Evolutionary conservation across 2,113 vertebrate genomes (phyloP).

Genomic region (Pollimyrus isidori): DNA sequence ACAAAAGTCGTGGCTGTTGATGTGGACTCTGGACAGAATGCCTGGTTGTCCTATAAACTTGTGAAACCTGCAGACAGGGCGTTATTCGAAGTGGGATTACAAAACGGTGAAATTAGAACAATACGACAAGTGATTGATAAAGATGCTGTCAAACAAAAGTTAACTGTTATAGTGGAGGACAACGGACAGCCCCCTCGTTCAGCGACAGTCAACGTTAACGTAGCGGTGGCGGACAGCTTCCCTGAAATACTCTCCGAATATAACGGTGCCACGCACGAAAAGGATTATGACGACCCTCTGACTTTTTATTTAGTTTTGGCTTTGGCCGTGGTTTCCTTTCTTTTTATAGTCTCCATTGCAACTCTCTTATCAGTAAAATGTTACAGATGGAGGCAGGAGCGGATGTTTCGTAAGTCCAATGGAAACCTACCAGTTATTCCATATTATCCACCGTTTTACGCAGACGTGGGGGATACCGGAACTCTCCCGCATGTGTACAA

Average conservation of each 20-base stretch:
- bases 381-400: background rate
- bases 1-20: background rate
- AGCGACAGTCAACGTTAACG: background rate
- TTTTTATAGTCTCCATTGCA: background rate
- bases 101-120: background rate
- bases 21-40: background rate
- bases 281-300: background rate
- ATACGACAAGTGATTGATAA: background rate
- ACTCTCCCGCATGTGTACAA: too few relatives aligned
- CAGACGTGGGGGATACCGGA: too few relatives aligned
- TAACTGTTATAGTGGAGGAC: background rate
- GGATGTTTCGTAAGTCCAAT: background rate
- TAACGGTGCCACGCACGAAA: background rate
- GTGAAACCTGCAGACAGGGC: background rate
- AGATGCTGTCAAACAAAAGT: background rate
- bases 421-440: background rate
- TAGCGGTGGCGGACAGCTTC: background rate
- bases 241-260: background rate
- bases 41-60: background rate
- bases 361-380: background rate
- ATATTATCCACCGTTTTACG: too few relatives aligned
- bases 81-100: background rate
- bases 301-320: background rate
- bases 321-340: background rate
- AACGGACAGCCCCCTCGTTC: background rate